Percentiles rank a stretch among this genome's conserved stretches.
Evolutionary conservation across 2,113 vertebrate genomes (phyloP).

Genomic region (Amazona vittata): DNA sequence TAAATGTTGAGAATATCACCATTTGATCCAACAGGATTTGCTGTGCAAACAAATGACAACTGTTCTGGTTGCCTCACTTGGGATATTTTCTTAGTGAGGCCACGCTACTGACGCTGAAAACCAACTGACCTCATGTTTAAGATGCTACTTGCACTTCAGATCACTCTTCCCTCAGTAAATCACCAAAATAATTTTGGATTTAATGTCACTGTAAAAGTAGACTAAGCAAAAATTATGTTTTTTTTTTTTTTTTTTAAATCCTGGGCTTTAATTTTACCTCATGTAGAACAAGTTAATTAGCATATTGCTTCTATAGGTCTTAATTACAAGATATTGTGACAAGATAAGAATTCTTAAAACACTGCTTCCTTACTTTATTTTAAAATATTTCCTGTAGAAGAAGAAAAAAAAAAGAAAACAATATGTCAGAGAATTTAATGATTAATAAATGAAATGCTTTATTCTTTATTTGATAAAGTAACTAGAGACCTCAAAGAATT

Average conservation of each 20-base stretch:
- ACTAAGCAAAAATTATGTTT: background rate
- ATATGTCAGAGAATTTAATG: background rate
- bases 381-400: background rate
- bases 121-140: background rate
- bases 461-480: background rate
- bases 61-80: slow-evolving; percentile 49
- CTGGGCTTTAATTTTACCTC: background rate
- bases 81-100: background rate
- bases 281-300: background rate
- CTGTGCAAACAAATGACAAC: slow-evolving; percentile 64
- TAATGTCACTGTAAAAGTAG: background rate
- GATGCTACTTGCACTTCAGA: slow-evolving; percentile 8
- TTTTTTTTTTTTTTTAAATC: background rate
- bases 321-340: background rate
- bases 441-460: background rate
- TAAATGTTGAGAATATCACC: slow-evolving; percentile 37
- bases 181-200: background rate
- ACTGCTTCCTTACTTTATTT: background rate
- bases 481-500: background rate
- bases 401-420: background rate
- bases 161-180: background rate
- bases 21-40: slow-evolving; percentile 59
- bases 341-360: background rate
- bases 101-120: background rate
- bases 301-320: background rate